Evolutionary conservation across 2,797 vertebrate genomes (phyloP).

Genomic region (Halcyon smyrnensis): DNA sequence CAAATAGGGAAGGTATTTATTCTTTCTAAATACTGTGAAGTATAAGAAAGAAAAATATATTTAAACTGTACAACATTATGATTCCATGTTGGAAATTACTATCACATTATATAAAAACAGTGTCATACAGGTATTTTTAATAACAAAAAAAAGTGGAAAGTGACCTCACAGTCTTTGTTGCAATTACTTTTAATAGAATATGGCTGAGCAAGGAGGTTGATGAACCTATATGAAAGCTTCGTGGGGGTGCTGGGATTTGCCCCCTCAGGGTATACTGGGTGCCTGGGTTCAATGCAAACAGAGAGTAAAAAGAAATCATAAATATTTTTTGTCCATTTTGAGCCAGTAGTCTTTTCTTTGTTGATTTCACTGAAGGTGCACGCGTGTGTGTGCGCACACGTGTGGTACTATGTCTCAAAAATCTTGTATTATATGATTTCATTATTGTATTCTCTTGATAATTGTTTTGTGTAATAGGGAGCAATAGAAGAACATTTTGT

Average conservation of each 20-base stretch:
- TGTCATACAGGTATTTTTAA: background rate
- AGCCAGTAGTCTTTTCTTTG: background rate
- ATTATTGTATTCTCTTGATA: background rate
- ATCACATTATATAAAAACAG: background rate
- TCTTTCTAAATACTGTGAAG: background rate
- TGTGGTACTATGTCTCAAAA: background rate
- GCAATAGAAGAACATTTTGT: background rate
- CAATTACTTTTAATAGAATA: background rate
- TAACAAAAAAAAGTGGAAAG: background rate
- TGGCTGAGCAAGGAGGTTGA: background rate
- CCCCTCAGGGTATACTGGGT: background rate
- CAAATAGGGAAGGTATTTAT: background rate
- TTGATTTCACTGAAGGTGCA: background rate
- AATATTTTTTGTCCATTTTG: background rate
- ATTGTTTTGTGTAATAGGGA: background rate
- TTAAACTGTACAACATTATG: background rate
- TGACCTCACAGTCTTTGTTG: background rate
- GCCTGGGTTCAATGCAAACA: background rate
- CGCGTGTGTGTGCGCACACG: accelerated
- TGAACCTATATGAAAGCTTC: background rate
- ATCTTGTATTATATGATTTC: background rate
- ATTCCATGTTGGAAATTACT: background rate
- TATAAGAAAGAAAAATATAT: background rate
- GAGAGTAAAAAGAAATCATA: background rate
- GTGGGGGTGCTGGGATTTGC: background rate